Percentiles rank a stretch among this genome's conserved stretches.
phyloP scores from a whole-genome alignment of 2,888 invertebrate species.

The Drosophila formosana region DNA sequence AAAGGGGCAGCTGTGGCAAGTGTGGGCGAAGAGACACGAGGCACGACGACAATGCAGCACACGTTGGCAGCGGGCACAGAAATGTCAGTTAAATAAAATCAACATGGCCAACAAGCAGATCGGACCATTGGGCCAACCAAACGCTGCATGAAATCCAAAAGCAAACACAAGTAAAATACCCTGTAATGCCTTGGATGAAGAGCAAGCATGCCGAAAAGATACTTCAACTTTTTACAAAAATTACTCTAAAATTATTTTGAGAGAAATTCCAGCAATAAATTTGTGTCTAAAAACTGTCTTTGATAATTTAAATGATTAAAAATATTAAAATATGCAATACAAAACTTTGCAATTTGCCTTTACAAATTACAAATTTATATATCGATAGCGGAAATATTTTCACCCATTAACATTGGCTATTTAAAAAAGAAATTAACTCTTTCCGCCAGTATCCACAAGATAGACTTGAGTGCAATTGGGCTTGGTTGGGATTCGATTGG shows the following conservation, averaged over 20 bases:
- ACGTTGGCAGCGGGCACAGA: constrained; percentile 47
- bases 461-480: not conserved
- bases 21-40: constrained; percentile 33
- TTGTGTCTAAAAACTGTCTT: no score
- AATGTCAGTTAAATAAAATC: constrained; percentile 75
- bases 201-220: no score
- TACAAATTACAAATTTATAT: not conserved
- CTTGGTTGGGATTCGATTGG: constrained; percentile 13
- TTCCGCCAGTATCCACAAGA: not conserved
- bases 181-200: not conserved
- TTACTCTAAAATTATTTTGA: no score
- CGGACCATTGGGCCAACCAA: constrained; percentile 23
- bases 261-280: no score
- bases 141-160: constrained; percentile 34
- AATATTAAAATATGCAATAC: no score
- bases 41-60: constrained; percentile 11
- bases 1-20: constrained; percentile 7
- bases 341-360: no score
- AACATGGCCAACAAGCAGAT: constrained; percentile 60
- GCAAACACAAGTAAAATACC: constrained; percentile 37
- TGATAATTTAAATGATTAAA: no score
- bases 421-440: not conserved
- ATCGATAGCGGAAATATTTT: no score
- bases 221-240: no score
- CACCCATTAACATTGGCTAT: not conserved